These are phyloP conservation scores for Campylomormyrus numenius DNA, from an alignment of 2,113 vertebrate species.

Conservation along the genomic window DNA sequence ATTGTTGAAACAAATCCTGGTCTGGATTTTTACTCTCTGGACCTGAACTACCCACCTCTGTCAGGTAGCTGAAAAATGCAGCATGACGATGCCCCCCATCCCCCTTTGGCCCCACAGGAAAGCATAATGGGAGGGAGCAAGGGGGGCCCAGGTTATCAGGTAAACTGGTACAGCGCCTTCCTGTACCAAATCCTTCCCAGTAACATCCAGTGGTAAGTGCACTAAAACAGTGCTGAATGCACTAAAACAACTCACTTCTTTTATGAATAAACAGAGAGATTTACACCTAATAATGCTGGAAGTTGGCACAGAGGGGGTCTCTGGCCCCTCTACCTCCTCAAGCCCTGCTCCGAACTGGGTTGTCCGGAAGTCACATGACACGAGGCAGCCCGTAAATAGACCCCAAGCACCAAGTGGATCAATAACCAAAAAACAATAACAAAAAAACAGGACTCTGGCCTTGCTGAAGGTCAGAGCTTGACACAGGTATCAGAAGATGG, in stretches of 20 bases:
- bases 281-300: background rate
- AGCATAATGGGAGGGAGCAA: background rate
- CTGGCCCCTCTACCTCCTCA: background rate
- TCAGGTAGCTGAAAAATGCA: background rate
- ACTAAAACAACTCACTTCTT: background rate
- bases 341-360: background rate
- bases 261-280: slow-evolving; percentile 15
- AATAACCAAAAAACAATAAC: background rate
- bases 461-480: background rate
- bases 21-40: background rate
- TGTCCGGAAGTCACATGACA: background rate
- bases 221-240: background rate
- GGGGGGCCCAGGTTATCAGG: slow-evolving; percentile 42
- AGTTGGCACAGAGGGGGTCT: background rate
- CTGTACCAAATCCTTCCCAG: slow-evolving; percentile 41
- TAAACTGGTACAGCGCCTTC: slow-evolving; percentile 31
- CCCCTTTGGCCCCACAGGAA: background rate
- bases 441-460: background rate
- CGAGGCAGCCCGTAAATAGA: background rate
- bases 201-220: slow-evolving; percentile 40
- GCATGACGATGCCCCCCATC: background rate
- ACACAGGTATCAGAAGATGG: background rate
- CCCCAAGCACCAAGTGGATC: background rate
- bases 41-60: background rate
- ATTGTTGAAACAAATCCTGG: background rate